These are phyloP conservation scores for Mesorhabditis belari DNA, from an alignment of 2,888 invertebrate species.

Conservation along the genomic window DNA sequence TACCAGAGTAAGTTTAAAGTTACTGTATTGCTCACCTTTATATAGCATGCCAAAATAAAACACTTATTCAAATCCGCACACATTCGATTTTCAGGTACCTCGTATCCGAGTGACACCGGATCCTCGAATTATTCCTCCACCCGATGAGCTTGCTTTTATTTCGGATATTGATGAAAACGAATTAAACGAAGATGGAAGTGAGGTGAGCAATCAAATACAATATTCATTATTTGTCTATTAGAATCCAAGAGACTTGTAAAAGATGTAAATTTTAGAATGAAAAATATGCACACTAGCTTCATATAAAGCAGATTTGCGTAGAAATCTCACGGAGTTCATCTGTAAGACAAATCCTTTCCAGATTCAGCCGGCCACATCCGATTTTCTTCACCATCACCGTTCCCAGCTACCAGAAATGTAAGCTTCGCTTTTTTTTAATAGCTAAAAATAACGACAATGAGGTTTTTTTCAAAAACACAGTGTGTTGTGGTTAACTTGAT, in stretches of 20 bases:
- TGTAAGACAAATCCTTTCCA: neutral
- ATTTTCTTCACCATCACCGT: neutral
- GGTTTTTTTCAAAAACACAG: too few relatives aligned
- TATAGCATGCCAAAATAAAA: too few relatives aligned
- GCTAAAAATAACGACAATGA: too few relatives aligned
- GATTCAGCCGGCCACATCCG: neutral
- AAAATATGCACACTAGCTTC: too few relatives aligned
- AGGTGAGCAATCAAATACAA: neutral
- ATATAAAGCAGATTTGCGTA: neutral
- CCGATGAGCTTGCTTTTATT: neutral
- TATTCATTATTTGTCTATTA: too few relatives aligned
- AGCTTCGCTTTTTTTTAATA: neutral
- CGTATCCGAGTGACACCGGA: constrained; percentile 28
- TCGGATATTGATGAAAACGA: neutral
- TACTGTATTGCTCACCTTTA: too few relatives aligned
- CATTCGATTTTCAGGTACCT: constrained; percentile 6
- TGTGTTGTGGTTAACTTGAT: too few relatives aligned
- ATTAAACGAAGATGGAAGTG: neutral
- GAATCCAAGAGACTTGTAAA: too few relatives aligned
- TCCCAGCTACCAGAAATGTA: neutral
- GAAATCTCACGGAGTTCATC: neutral
- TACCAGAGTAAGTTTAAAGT: too few relatives aligned
- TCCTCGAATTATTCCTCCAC: constrained; percentile 33
- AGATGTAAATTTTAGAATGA: too few relatives aligned
- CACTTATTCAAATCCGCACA: too few relatives aligned